Conservation (phyloP, 2,797 vertebrate species). For the Ambastaia sidthimunki region DNA sequence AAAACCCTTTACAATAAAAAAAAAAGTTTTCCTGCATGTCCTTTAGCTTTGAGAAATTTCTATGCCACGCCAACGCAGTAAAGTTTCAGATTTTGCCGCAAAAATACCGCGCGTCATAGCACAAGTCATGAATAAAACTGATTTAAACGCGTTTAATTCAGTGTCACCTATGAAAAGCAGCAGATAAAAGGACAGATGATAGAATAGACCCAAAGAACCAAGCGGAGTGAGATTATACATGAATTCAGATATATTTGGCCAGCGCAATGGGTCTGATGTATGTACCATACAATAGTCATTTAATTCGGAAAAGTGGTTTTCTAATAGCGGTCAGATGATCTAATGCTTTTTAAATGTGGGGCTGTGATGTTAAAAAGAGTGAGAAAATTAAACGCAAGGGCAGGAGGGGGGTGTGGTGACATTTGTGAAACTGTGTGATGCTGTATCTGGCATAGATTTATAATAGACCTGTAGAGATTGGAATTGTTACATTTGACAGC, state of each 20-base stretch:
- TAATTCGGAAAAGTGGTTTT: background rate
- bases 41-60: background rate
- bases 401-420: background rate
- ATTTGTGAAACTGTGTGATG: background rate
- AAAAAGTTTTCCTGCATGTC: background rate
- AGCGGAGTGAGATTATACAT: background rate
- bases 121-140: background rate
- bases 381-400: background rate
- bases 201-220: constrained; percentile 55
- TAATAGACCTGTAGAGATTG: background rate
- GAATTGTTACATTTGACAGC: background rate
- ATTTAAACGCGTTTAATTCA: background rate
- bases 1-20: too few relatives aligned
- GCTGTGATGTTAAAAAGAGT: constrained; percentile 2
- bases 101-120: background rate
- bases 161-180: background rate
- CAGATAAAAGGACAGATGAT: constrained; percentile 35
- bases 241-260: constrained; percentile 13
- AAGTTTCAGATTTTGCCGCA: background rate
- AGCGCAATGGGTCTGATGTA: constrained; percentile 58
- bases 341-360: constrained; percentile 1
- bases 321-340: constrained; percentile 1
- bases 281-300: background rate
- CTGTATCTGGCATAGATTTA: background rate
- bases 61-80: too few relatives aligned